Conservation (phyloP, 2,797 vertebrate species). For the Toxotes lorentzi region DNA sequence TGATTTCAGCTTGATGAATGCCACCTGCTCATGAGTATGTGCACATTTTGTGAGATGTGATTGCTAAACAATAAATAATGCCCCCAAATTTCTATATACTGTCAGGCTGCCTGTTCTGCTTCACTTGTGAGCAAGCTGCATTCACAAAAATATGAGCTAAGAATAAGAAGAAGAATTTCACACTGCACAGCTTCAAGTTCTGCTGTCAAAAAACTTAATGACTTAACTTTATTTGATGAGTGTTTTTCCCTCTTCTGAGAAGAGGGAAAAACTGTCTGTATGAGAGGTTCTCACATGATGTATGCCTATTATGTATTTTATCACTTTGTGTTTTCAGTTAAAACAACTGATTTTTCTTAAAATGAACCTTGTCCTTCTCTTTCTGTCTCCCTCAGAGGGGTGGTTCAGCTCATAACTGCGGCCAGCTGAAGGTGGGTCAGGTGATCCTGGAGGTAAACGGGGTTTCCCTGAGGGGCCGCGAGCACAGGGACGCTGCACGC, state of each 20-base stretch:
- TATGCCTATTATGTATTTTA: neutral
- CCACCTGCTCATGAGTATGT: slow-evolving; percentile 6
- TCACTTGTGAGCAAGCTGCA: neutral
- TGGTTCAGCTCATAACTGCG: slow-evolving; percentile 95
- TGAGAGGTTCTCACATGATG: neutral
- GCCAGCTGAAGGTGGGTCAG: slow-evolving; percentile 97
- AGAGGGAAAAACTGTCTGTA: too few species aligned
- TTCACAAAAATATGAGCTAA: neutral
- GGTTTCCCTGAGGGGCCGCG: slow-evolving; percentile 89
- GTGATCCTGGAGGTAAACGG: slow-evolving; percentile 97
- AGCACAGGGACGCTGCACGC: slow-evolving; percentile 94
- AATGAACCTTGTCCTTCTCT: slow-evolving; percentile 8
- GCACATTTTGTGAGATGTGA: slow-evolving; percentile 14
- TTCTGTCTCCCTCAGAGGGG: slow-evolving; percentile 84
- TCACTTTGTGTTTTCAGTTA: neutral
- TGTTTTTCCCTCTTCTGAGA: neutral
- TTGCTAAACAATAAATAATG: neutral
- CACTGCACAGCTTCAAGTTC: slow-evolving; percentile 7
- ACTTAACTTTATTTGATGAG: neutral
- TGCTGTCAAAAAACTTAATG: slow-evolving; percentile 16
- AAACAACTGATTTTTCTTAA: neutral
- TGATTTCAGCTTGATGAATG: neutral
- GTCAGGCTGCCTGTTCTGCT: neutral
- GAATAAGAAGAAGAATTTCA: neutral
- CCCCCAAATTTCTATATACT: neutral